Conservation (phyloP, 2,113 vertebrate species). For the Trematocara macrostoma region DNA sequence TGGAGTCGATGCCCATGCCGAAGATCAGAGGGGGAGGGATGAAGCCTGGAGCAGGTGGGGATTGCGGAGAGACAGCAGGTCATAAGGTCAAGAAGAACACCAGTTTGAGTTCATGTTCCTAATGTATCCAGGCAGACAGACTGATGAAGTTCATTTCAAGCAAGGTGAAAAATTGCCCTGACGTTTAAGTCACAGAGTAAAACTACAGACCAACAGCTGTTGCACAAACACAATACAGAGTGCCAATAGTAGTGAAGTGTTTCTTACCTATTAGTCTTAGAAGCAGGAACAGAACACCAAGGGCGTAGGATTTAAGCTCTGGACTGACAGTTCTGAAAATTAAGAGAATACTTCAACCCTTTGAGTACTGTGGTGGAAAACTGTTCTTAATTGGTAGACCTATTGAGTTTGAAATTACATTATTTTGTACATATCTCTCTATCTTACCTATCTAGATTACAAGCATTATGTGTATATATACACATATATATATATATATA, state of each 20-base stretch:
- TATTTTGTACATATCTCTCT: neutral
- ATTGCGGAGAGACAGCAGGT: conserved; percentile 6
- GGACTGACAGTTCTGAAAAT: conserved; percentile 69
- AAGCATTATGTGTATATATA: too few species aligned
- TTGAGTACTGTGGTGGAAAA: neutral
- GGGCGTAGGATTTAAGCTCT: conserved; percentile 71
- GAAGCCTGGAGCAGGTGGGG: conserved; percentile 55
- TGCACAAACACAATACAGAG: neutral
- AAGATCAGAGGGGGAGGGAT: conserved; percentile 76
- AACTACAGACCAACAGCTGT: neutral
- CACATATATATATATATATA: too few species aligned
- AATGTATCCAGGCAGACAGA: neutral
- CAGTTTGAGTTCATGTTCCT: neutral
- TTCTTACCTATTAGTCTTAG: conserved; percentile 69
- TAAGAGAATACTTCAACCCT: neutral
- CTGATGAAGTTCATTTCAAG: neutral
- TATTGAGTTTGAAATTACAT: neutral
- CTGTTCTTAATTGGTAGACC: neutral
- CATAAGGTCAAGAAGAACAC: neutral
- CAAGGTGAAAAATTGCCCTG: conserved; percentile 3
- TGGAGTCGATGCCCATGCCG: conserved; percentile 77
- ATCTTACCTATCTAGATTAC: neutral
- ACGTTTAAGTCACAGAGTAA: neutral
- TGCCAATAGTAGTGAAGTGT: neutral
- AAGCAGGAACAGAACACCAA: conserved; percentile 72